Evolutionary conservation across 1,140 invertebrate genomes (phyloP), one percentile per base, ranked within the genome.

Genomic region (Schmidtea mediterranea): DNA sequence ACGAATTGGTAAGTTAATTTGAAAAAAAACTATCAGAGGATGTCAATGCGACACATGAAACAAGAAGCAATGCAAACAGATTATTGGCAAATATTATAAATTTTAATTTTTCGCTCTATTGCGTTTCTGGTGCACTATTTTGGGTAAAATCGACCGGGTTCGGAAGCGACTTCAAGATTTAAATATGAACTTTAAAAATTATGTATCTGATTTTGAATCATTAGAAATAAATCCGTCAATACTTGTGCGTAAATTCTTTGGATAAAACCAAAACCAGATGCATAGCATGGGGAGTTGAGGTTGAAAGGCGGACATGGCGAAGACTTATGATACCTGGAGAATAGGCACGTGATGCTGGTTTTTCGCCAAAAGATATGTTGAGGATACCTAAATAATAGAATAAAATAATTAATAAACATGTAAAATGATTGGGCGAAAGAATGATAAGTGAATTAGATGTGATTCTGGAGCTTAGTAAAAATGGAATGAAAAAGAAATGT

Each of bases 121-220:
- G n/a, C 15, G 36, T n/a, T 48, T 48, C 24, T 48, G 46, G 46
- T 12, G 19, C 13, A 24, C n/a, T 9, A 36, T 48, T 48, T 26
- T 48, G 2, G 22, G 46, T 18, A 48, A 36, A 48, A 48, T 48
- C 2, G 46, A 48, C 32, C 46, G 46, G 2, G 19, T 32, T 36
- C 46, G 36, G 21, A 45, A 45, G 23, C 43, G 43, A 6, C 13
- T 45, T 15, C 43, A 45, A 19, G 46, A 48, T 36, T 26, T 26
- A 16, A 48, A 22, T 16, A 48, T 48, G 46, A 48, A 48, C 36
- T 48, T 40, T 21, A 49, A 49, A 37, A 19, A 49, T 15, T 32
- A 32, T 19, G 48, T 36, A 36, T 5, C 48, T 39, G 48, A 49
- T 49, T 13, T 49, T 39, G 48, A 49, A 40, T 39, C 48, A 32